These are phyloP conservation scores for Gasterosteus nipponicus DNA, from an alignment of 2,113 vertebrate genomes.

Conservation along the genomic window DNA sequence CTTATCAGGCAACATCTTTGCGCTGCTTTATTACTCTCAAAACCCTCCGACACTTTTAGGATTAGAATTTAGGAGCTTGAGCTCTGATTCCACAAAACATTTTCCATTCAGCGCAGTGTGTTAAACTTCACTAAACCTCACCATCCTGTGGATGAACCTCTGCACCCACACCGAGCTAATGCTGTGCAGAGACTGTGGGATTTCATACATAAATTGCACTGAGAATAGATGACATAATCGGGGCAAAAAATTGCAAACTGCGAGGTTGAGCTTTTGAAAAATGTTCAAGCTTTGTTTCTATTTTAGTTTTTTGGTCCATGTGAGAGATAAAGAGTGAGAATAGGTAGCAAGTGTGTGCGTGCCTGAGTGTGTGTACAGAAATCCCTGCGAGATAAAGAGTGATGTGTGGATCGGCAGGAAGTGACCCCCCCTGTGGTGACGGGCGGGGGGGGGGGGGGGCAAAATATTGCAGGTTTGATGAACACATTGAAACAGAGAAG, in stretches of 20 bases:
- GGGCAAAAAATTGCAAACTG: constrained; percentile 2
- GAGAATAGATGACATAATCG: constrained; percentile 2
- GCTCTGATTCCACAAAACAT: constrained; percentile 22
- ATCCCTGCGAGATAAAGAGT: constrained; percentile 20
- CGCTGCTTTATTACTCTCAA: constrained; percentile 5
- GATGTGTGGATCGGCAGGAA: constrained; percentile 38
- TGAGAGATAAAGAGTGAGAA: not conserved
- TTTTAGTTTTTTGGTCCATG: not conserved
- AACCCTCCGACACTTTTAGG: constrained; percentile 5
- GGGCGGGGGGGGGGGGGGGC: not conserved
- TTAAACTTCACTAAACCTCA: constrained; percentile 18
- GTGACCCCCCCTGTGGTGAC: constrained; percentile 24
- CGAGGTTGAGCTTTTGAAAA: not conserved
- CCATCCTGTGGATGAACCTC: not conserved
- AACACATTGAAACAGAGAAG: not conserved
- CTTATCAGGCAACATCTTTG: not conserved
- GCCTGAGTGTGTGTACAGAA: not conserved
- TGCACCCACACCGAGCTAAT: not conserved
- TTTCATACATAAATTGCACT: not conserved
- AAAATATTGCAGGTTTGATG: not conserved
- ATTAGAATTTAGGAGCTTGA: constrained; percentile 16
- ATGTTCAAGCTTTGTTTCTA: constrained; percentile 21
- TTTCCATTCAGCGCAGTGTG: constrained; percentile 1
- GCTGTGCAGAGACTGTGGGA: not conserved
- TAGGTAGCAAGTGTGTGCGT: not conserved